Percentiles rank a stretch among this genome's conserved stretches.
These are phyloP conservation scores for Anastrepha obliqua DNA, from an alignment of 1,140 invertebrate species.

Conservation along the genomic window DNA sequence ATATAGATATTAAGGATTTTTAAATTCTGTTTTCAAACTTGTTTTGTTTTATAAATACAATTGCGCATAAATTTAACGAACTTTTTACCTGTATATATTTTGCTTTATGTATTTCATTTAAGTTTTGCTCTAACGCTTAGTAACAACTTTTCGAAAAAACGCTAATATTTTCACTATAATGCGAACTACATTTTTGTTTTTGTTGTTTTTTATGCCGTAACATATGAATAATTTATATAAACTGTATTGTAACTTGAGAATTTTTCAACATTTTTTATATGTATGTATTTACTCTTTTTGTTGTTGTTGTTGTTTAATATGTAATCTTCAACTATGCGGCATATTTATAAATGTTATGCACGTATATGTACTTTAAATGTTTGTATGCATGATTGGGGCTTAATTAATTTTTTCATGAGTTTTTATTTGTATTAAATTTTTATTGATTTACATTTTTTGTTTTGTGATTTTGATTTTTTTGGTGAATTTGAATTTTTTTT, in stretches of 20 bases:
- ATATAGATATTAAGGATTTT: conserved; percentile 36
- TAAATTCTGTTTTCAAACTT: conserved; percentile 52
- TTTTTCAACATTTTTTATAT: conserved; percentile 18
- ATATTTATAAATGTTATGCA: conserved; percentile 24
- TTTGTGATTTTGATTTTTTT: neutral
- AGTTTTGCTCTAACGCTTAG: conserved; percentile 25
- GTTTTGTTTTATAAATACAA: neutral
- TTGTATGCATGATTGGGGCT: too few species aligned
- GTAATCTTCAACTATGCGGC: conserved; percentile 19
- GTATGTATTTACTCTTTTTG: neutral
- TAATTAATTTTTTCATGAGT: neutral
- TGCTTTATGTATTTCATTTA: neutral
- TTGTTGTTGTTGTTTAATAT: neutral
- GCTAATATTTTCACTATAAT: conserved; percentile 3
- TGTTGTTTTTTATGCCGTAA: neutral
- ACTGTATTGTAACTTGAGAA: neutral
- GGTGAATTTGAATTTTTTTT: neutral
- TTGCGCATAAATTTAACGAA: conserved; percentile 47
- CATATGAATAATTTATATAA: neutral
- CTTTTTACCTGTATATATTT: conserved; percentile 46
- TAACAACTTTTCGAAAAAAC: conserved; percentile 39
- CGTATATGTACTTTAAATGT: neutral
- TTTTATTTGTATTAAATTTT: neutral
- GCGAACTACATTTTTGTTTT: conserved; percentile 15
- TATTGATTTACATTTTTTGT: neutral